phyloP scores from a whole-genome alignment of 2,888 invertebrate species.

The Onchidella celtica region DNA sequence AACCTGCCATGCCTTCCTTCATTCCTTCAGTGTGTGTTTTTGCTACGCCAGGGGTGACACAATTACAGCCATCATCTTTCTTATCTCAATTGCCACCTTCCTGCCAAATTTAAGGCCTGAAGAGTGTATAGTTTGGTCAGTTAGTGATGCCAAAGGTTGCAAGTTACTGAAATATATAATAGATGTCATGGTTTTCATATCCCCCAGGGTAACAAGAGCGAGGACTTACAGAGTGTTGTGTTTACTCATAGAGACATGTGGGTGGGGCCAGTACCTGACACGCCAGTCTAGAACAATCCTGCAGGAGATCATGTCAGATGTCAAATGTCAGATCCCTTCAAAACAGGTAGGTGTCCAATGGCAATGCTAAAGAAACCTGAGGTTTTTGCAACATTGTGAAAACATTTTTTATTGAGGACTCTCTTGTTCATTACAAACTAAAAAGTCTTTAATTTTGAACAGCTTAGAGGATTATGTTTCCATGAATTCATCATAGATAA shows the following conservation, averaged over 20 bases:
- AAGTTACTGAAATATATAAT: neutral
- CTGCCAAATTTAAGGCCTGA: no score
- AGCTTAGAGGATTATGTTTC: no score
- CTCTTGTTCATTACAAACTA: neutral
- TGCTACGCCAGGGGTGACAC: no score
- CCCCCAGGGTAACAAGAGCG: slow-evolving; percentile 6
- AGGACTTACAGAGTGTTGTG: neutral
- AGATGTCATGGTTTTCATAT: neutral
- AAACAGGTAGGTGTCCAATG: slow-evolving; percentile 27
- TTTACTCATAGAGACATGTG: slow-evolving; percentile 14
- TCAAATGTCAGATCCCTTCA: slow-evolving; percentile 1
- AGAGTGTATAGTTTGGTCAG: no score
- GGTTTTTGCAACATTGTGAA: no score
- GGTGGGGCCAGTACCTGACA: slow-evolving; percentile 31
- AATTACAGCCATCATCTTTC: no score
- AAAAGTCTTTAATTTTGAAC: neutral
- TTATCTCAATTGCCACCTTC: no score
- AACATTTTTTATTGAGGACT: no score
- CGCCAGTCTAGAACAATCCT: slow-evolving; percentile 4
- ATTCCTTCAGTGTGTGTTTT: no score
- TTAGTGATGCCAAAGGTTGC: neutral
- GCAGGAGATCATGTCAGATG: slow-evolving; percentile 35
- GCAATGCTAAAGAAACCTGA: no score
- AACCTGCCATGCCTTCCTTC: no score
- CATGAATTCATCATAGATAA: no score